Evolutionary conservation across 2,113 vertebrate genomes (phyloP).

Genomic region (Eidolon helvum): DNA sequence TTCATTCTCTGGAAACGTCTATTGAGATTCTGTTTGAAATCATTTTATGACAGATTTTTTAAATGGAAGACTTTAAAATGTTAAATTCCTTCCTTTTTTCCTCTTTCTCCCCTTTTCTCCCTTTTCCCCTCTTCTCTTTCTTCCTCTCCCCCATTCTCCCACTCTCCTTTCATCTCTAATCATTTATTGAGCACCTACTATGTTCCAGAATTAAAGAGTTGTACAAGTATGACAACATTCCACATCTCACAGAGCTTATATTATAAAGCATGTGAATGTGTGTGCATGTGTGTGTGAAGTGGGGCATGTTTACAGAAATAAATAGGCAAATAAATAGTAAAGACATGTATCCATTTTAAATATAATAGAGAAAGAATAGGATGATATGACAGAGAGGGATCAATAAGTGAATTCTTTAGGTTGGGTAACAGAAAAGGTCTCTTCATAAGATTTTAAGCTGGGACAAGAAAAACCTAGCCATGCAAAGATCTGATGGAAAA

Average conservation of each 20-base stretch:
- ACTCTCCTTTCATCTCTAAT: not conserved
- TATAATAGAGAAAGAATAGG: constrained; percentile 13
- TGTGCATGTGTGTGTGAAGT: not conserved
- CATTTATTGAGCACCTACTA: not conserved
- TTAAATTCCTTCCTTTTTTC: not conserved
- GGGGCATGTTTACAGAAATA: not conserved
- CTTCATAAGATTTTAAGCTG: not conserved
- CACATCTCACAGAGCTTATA: not conserved
- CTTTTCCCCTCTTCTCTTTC: not conserved
- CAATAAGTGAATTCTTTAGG: not conserved
- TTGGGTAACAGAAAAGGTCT: not conserved
- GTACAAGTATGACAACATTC: not conserved
- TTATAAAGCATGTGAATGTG: not conserved
- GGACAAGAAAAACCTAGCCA: not conserved
- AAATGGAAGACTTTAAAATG: not conserved
- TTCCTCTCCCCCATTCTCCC: not conserved
- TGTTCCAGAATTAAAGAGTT: not conserved
- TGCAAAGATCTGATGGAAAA: not conserved
- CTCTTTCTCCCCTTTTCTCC: not conserved
- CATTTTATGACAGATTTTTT: constrained; percentile 11
- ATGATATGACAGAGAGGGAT: not conserved
- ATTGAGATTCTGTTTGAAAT: constrained; percentile 22
- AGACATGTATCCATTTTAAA: not conserved
- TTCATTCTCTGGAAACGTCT: constrained; percentile 22
- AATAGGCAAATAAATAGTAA: not conserved